Percentiles rank a stretch among this genome's conserved stretches.
These are phyloP conservation scores for Rhodinocichla rosea DNA, from an alignment of 2,113 vertebrate species.

Conservation along the genomic window DNA sequence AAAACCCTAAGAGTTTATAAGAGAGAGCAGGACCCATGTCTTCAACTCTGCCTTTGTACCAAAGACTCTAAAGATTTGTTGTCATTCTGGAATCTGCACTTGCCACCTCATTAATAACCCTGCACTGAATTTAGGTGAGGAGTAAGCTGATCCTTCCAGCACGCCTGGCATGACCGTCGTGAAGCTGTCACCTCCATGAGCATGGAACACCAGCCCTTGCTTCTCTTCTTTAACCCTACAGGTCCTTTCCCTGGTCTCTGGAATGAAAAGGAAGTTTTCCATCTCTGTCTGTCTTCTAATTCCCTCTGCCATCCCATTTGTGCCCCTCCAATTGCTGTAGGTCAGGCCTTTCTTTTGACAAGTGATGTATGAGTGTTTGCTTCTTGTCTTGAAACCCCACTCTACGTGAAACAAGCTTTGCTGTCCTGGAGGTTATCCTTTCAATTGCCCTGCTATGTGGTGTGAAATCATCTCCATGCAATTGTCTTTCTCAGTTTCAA, in stretches of 20 bases:
- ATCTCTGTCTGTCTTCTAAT: not conserved
- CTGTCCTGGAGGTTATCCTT: not conserved
- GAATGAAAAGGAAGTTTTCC: not conserved
- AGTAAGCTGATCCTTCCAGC: not conserved
- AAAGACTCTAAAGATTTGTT: not conserved
- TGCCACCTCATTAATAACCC: slow-evolving; percentile 2
- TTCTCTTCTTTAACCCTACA: not conserved
- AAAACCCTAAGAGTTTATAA: not conserved
- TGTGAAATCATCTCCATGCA: not conserved
- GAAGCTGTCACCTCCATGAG: not conserved
- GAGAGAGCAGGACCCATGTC: not conserved
- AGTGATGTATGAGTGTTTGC: not conserved
- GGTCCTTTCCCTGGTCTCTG: not conserved
- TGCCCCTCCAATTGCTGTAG: not conserved
- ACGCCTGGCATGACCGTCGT: fast-evolving
- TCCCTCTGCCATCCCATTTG: not conserved
- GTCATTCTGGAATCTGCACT: not conserved
- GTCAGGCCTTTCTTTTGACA: not conserved
- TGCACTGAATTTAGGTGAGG: not conserved
- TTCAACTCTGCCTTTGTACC: not conserved
- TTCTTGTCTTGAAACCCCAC: not conserved
- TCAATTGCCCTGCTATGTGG: not conserved
- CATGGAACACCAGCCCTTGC: fast-evolving
- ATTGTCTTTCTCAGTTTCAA: not conserved
- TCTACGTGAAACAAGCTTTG: not conserved